phyloP scores from a whole-genome alignment of 2,797 vertebrate species.

The Danio jaintianensis region DNA sequence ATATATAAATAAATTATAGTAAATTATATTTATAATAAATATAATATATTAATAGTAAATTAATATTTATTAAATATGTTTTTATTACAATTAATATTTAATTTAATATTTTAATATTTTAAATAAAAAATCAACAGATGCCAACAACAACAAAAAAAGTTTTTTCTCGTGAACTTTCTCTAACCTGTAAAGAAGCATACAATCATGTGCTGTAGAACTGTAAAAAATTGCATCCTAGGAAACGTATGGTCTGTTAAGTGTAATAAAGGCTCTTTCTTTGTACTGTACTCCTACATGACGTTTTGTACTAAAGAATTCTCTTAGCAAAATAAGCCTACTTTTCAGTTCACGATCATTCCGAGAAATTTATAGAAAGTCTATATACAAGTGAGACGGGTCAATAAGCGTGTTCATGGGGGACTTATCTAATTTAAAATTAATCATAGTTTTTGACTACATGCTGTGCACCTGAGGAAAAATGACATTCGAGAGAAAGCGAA shows the following conservation, averaged over 20 bases:
- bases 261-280: constrained; percentile 25
- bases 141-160: no score
- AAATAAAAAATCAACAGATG: no score
- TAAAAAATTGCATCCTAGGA: background rate
- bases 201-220: constrained; percentile 9
- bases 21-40: no score
- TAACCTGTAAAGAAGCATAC: background rate
- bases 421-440: constrained; percentile 59
- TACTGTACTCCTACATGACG: constrained; percentile 17
- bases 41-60: no score
- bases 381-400: constrained; percentile 45
- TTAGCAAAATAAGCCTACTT: constrained; percentile 41
- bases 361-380: constrained; percentile 39
- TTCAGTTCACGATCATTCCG: constrained; percentile 53
- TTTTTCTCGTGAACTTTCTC: constrained; percentile 19
- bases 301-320: constrained; percentile 31
- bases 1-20: no score
- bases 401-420: constrained; percentile 50
- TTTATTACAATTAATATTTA: no score
- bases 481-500: constrained; percentile 49
- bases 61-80: no score
- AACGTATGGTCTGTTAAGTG: constrained; percentile 33
- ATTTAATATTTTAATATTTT: no score
- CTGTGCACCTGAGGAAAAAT: constrained; percentile 48
- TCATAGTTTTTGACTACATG: constrained; percentile 48